These are phyloP conservation scores for Capitella teleta DNA, from an alignment of 1,140 invertebrate species.

Conservation along the genomic window DNA sequence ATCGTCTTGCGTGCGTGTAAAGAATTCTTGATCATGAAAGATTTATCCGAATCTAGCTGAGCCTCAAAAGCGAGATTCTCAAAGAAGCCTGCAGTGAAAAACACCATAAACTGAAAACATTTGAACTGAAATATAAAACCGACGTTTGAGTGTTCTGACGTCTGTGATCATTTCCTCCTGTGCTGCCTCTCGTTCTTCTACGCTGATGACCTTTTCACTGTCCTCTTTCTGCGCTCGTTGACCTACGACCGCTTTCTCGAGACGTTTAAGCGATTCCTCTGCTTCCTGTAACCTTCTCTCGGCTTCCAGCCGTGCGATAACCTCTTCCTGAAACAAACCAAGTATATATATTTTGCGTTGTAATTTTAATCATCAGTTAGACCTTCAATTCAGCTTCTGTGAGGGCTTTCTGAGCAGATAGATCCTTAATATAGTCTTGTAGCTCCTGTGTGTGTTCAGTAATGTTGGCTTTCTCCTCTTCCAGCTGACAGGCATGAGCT, in stretches of 20 bases:
- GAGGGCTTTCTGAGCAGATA: constrained; percentile 23
- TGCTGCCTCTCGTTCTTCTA: too few species aligned
- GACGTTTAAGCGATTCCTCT: constrained; percentile 19
- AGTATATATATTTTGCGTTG: too few species aligned
- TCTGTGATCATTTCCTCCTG: constrained; percentile 13
- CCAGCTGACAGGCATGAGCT: constrained; percentile 2
- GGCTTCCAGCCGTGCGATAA: constrained; percentile 20
- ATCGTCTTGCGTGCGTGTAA: constrained; percentile 37
- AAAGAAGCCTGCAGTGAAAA: constrained; percentile 35
- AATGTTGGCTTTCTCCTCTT: constrained; percentile 10
- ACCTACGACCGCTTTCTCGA: constrained; percentile 17
- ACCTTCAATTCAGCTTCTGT: constrained; percentile 21
- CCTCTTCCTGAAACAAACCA: constrained; percentile 16
- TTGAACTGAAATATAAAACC: constrained; percentile 2
- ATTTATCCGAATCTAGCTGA: constrained; percentile 35
- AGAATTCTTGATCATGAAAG: constrained; percentile 39
- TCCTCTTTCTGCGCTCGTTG: neutral
- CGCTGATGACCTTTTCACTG: neutral
- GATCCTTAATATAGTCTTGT: constrained; percentile 15
- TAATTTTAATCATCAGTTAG: too few species aligned
- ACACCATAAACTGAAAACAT: neutral
- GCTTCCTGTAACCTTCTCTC: constrained; percentile 22
- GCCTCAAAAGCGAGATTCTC: constrained; percentile 40
- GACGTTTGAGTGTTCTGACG: constrained; percentile 15
- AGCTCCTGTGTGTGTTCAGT: constrained; percentile 9